Percentiles rank a stretch among this genome's conserved stretches.
Conservation (phyloP, 2,797 vertebrate species). For the Kryptolebias ocellatus region DNA sequence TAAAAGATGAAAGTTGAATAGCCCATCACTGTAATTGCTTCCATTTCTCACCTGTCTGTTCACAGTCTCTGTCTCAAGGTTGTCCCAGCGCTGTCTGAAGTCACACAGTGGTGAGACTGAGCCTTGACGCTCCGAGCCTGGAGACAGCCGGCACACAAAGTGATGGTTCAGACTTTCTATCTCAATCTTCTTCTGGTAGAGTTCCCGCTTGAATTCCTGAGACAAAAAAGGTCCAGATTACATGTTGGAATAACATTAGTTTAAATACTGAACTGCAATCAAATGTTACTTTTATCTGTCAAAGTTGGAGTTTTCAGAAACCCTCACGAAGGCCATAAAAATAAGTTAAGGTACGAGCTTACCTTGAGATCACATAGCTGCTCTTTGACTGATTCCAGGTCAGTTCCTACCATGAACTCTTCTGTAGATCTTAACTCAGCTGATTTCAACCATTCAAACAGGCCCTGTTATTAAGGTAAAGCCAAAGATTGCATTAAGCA, state of each 20-base stretch:
- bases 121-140: slow-evolving; percentile 67
- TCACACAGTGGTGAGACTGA: slow-evolving; percentile 73
- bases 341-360: slow-evolving; percentile 18
- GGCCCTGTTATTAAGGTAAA: slow-evolving; percentile 72
- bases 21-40: neutral
- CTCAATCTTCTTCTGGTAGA: slow-evolving; percentile 91
- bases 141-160: slow-evolving; percentile 79
- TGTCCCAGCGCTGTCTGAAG: slow-evolving; percentile 88
- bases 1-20: neutral
- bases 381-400: slow-evolving; percentile 85
- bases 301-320: neutral
- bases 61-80: slow-evolving; percentile 86
- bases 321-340: neutral
- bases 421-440: slow-evolving; percentile 85
- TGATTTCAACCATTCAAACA: slow-evolving; percentile 87
- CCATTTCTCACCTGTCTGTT: slow-evolving; percentile 82
- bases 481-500: too few relatives aligned
- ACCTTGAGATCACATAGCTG: slow-evolving; percentile 91
- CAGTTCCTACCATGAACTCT: slow-evolving; percentile 85
- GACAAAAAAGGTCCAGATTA: neutral
- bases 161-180: slow-evolving; percentile 88
- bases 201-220: slow-evolving; percentile 89
- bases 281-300: neutral
- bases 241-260: neutral
- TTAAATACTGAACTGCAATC: neutral